Evolutionary conservation across 2,888 invertebrate genomes (phyloP), one percentile per base, ranked within the genome.

Genomic region (Sinelater perroti): DNA sequence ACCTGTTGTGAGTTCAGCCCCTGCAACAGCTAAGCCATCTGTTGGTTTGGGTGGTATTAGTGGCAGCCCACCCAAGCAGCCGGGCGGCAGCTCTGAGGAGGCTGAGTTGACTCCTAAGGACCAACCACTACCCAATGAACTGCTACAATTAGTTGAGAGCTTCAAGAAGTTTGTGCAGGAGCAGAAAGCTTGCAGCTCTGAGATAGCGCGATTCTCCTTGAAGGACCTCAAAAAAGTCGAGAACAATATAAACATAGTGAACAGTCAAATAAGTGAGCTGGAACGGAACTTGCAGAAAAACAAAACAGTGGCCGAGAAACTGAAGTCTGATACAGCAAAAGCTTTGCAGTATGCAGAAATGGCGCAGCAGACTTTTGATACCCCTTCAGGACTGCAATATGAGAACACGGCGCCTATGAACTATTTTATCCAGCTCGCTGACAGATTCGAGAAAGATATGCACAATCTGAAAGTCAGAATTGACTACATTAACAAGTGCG

Each of bases 131-230:
- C 93, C 93, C 0, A 89, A 89, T 68, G 90, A 91, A 78, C 85
- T 95, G 45, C 80, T 84, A 16, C 86, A 88, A 63, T 87, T 89
- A 0, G 89, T 95, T 17, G 91, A 93, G 55, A 80, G 84, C 1
- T 90, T 95, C 71, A 93, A 93, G 80, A 86, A 86, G 54, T 89
- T 90, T 75, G 90, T 95, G 0, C 94, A 94, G 79, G 88, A 89
- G 55, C 93, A 95, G 74, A 95, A 95, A 76, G 81, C 84, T 0
- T 81, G 89, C 24, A 88, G 90, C 59, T 92, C 93, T 0, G 93
- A 93, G 70, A 89, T 95, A 36, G 88, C 92, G 6, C 58, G 75
- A 38, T 76, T 85, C 67, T 86, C 87, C 0, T 80, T 83, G 1
- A 83, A 86, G 67, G 84, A 87, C 6, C 80, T 87, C 64, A 79